phyloP scores from a whole-genome alignment of 1,140 invertebrate species.

The Drosophila navojoa region DNA sequence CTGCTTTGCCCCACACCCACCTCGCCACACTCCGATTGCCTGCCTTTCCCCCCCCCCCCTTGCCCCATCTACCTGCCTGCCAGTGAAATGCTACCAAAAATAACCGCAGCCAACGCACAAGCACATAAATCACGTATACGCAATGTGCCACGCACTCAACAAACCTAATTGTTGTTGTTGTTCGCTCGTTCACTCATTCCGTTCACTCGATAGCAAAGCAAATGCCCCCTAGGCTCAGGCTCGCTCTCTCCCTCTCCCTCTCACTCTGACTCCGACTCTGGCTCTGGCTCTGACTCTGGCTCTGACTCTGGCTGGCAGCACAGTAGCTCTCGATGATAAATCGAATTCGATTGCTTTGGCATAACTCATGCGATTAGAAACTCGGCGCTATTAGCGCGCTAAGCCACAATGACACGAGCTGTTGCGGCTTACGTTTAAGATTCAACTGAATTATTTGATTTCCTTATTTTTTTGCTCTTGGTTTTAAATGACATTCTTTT shows the following conservation, averaged over 20 bases:
- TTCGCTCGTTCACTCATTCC: not conserved
- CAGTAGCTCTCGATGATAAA: conserved; percentile 24
- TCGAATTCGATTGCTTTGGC: conserved; percentile 17
- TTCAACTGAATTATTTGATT: not conserved
- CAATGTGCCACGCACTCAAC: conserved; percentile 18
- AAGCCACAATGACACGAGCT: conserved; percentile 1
- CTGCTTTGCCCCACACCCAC: not conserved
- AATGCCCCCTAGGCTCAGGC: not conserved
- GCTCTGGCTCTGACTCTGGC: no score
- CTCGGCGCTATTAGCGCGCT: not conserved
- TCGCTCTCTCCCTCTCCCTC: no score
- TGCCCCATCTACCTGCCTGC: not conserved
- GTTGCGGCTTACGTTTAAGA: not conserved
- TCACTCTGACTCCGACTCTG: no score
- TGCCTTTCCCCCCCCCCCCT: no score
- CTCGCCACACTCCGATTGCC: not conserved
- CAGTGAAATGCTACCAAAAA: conserved; percentile 25
- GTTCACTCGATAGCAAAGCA: not conserved
- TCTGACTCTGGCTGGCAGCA: no score
- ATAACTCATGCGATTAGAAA: conserved; percentile 18
- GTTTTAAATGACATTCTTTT: no score
- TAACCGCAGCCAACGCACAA: conserved; percentile 4
- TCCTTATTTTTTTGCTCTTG: no score
- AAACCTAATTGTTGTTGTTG: conserved; percentile 33
- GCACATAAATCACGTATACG: conserved; percentile 39